phyloP scores from a whole-genome alignment of 2,113 vertebrate genomes.

The Pelobates fuscus region DNA sequence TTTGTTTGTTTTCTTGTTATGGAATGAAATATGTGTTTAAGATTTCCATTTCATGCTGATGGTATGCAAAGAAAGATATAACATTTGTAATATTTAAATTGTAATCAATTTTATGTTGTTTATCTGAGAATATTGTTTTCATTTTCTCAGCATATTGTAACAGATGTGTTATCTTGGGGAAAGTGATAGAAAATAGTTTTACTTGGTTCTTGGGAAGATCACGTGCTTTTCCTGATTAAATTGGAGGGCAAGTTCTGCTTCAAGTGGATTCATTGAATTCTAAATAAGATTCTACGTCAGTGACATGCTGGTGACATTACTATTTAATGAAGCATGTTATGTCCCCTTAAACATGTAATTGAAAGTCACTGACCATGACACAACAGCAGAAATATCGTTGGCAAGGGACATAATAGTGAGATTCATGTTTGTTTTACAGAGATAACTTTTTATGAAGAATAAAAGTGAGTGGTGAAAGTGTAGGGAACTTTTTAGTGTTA shows the following conservation, averaged over 20 bases:
- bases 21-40: background rate
- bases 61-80: background rate
- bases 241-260: conserved; percentile 29
- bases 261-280: conserved; percentile 40
- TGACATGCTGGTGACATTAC: conserved; percentile 24
- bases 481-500: too few relatives aligned
- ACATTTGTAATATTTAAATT: conserved; percentile 46
- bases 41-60: conserved; percentile 7
- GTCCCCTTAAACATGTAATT: conserved; percentile 46
- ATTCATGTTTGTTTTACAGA: conserved; percentile 8
- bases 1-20: background rate
- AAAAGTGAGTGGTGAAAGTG: background rate
- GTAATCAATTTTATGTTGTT: conserved; percentile 56
- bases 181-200: conserved; percentile 38
- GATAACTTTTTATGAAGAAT: conserved; percentile 13
- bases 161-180: conserved; percentile 43
- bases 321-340: conserved; percentile 42
- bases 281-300: conserved; percentile 39
- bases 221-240: conserved; percentile 30
- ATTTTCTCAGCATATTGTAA: conserved; percentile 28
- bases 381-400: conserved; percentile 6
- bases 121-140: conserved; percentile 12
- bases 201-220: conserved; percentile 31
- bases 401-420: conserved; percentile 11
- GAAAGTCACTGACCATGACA: conserved; percentile 41